Conservation (phyloP, 2,888 invertebrate species). For the Drosophila nigritarsus region DNA sequence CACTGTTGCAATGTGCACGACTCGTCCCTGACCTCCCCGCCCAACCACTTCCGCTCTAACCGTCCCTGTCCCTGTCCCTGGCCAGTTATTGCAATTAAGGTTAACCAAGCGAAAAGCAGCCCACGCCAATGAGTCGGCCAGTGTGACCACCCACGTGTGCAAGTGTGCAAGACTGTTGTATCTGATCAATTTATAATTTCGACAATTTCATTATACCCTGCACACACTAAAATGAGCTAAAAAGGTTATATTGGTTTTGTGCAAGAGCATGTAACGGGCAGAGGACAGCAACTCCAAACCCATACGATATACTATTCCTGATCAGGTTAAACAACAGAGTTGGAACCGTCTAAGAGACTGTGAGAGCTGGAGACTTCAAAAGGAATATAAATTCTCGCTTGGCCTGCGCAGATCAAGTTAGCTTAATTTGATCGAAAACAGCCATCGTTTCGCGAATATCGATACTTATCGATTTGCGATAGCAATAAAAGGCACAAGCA, state of each 20-base stretch:
- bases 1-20: constrained; percentile 12
- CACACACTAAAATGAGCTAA: neutral
- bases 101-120: constrained; percentile 66
- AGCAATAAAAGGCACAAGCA: neutral
- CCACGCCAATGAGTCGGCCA: constrained; percentile 29
- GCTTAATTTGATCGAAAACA: neutral
- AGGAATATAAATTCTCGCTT: neutral
- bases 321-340: neutral
- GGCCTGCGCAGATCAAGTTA: neutral
- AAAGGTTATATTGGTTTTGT: neutral
- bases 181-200: constrained; percentile 73
- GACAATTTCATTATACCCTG: constrained; percentile 57
- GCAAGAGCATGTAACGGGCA: neutral
- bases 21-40: constrained; percentile 1
- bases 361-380: neutral
- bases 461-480: neutral
- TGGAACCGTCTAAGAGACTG: neutral
- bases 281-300: neutral
- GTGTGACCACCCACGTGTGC: constrained; percentile 27
- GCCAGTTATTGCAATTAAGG: constrained; percentile 68
- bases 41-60: neutral
- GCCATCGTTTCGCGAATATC: neutral
- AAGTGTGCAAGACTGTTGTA: constrained; percentile 5
- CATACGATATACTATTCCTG: too few species aligned
- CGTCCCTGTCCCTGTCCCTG: neutral